Percentiles rank a stretch among this genome's conserved stretches.
These are phyloP conservation scores for Eucriotettix oculatus DNA, from an alignment of 2,888 invertebrate species.

Conservation along the genomic window DNA sequence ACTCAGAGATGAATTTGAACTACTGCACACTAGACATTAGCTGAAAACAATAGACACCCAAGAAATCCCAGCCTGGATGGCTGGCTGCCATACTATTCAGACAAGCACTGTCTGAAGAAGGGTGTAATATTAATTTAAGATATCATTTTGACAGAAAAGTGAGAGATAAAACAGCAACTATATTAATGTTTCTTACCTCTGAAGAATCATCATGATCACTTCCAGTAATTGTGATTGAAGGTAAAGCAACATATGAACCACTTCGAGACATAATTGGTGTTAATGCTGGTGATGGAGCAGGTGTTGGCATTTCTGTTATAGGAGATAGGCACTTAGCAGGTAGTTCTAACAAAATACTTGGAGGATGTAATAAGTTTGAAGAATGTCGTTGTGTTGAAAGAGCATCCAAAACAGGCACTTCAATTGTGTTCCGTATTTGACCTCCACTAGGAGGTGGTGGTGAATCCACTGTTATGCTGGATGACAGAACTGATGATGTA, in stretches of 20 bases:
- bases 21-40: too few species aligned
- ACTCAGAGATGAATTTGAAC: too few species aligned
- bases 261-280: slow-evolving; percentile 43
- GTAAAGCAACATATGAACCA: neutral
- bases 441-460: slow-evolving; percentile 29
- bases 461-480: slow-evolving; percentile 33
- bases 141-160: too few species aligned
- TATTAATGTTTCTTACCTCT: neutral
- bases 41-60: too few species aligned
- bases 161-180: too few species aligned
- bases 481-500: slow-evolving; percentile 40
- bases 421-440: slow-evolving; percentile 26
- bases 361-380: slow-evolving; percentile 41
- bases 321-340: slow-evolving; percentile 55
- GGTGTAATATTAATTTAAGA: too few species aligned
- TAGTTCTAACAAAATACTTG: slow-evolving; percentile 60
- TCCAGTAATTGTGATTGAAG: neutral
- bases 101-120: too few species aligned
- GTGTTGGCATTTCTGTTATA: slow-evolving; percentile 54
- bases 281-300: slow-evolving; percentile 46
- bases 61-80: too few species aligned
- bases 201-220: slow-evolving; percentile 1
- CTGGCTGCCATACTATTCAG: too few species aligned
- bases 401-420: slow-evolving; percentile 48
- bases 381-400: slow-evolving; percentile 46